phyloP scores from a whole-genome alignment of 2,888 invertebrate species.

The Lamellibrachia satsuma region DNA sequence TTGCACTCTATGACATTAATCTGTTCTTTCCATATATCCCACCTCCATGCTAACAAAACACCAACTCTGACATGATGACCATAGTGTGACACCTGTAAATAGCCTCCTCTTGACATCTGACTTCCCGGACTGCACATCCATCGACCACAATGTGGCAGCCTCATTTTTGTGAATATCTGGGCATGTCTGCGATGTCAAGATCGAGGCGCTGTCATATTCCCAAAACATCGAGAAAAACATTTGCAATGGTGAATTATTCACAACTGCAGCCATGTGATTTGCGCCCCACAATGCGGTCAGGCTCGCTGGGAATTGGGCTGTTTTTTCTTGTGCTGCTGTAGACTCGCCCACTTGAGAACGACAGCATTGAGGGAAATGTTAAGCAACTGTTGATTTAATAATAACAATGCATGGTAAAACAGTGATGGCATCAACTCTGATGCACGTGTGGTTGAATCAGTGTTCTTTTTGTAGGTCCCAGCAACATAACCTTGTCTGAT shows the following conservation, averaged over 20 bases:
- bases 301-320: background rate
- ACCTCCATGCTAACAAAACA: background rate
- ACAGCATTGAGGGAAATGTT: slow-evolving; percentile 1
- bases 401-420: background rate
- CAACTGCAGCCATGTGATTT: background rate
- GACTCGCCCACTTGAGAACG: background rate
- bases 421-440: background rate
- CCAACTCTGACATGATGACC: background rate
- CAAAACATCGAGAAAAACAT: background rate
- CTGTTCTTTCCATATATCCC: background rate
- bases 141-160: background rate
- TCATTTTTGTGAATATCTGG: background rate
- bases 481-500: background rate
- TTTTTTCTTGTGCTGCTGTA: background rate
- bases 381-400: slow-evolving; percentile 5
- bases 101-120: background rate
- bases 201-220: slow-evolving; percentile 4
- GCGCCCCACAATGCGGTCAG: background rate
- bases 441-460: background rate
- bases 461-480: background rate
- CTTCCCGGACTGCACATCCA: background rate
- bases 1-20: no score
- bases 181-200: background rate
- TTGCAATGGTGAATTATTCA: background rate
- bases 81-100: background rate